These are phyloP conservation scores for Conus canariensis DNA, from an alignment of 2,888 invertebrate genomes.

Conservation along the genomic window DNA sequence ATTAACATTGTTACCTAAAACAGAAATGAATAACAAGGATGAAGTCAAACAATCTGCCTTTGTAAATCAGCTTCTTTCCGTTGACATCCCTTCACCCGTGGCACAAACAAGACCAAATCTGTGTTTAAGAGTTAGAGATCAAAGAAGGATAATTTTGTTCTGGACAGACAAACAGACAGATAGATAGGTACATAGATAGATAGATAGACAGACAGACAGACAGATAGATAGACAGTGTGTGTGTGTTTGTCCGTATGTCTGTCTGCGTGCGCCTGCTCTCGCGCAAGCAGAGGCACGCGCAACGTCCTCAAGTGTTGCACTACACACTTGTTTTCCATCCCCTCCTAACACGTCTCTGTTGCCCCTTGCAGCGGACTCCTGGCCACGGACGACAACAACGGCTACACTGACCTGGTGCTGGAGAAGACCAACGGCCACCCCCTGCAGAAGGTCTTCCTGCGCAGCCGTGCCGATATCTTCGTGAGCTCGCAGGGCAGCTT, in stretches of 20 bases:
- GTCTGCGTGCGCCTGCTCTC: neutral
- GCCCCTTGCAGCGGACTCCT: neutral
- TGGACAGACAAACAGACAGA: no score
- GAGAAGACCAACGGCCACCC: slow-evolving; percentile 11
- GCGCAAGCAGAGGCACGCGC: neutral
- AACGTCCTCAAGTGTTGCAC: no score
- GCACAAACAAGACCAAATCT: no score
- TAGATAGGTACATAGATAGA: no score
- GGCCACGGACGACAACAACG: slow-evolving; percentile 1
- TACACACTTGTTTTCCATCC: no score
- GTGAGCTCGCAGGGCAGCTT: neutral
- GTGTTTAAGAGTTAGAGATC: no score
- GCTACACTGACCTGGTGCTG: slow-evolving; percentile 18
- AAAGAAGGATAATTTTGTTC: no score
- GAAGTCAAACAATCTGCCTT: no score
- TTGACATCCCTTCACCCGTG: no score
- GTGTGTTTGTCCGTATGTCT: neutral
- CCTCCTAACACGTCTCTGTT: neutral
- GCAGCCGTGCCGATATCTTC: neutral
- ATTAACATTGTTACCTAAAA: no score
- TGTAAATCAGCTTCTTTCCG: no score
- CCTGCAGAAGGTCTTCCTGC: slow-evolving; percentile 19
- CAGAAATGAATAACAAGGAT: no score
- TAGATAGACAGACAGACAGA: neutral
- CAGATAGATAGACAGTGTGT: neutral